Base-by-base conservation (phyloP, 2,888 invertebrate species). In the Luperina nickerlii region DNA sequence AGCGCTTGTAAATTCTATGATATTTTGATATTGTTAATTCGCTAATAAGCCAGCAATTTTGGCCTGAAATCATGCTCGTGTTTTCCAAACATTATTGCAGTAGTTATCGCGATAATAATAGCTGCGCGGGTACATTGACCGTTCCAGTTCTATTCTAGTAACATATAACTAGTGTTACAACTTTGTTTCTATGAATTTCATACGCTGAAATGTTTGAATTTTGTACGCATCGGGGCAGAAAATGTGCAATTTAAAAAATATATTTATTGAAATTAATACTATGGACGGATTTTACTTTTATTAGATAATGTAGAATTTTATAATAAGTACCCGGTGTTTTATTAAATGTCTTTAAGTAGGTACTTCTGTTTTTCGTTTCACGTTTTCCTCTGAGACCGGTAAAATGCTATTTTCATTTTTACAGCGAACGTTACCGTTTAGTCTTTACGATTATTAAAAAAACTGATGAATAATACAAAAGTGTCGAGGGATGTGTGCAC, bases 131-230 rank as follows among this genome's bases (percentile, higher is more conserved):
- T 90, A 95, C 96, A 95, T 93, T 92, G 96, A 94, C 95, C 95
- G 96, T 90, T 93, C 95, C 87, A 96, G 91, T 96, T 96, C 93
- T 96, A 95, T 94, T 94, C 94, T 94, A 94, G 93, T 94, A 91
- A 92, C 94, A 69, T 89, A 91, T 85, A 89, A 91, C 87, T 88
- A 87, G 85, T 72, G 88, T 81, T 88, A 89, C 90, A 86, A 91
- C 89, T 89, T 90, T 90, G 91, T 92, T 93, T 92, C 92, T 91
- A 90, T 90, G 91, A 92, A 92, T 91, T 92, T 90, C 90, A 89
- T 86, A 69, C 87, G 84, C 89, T 90, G 86, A 89, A 90, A 86
- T 82, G 74, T 81, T 83, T 78, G 66, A 90, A 83, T 74, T 85
- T 66, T 74, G 4, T 68, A 62, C 60, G 77, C 70, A 71, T 66